Base-by-base conservation (phyloP, 2,888 invertebrate species). In the Scaptomyza cyrtandrae region DNA sequence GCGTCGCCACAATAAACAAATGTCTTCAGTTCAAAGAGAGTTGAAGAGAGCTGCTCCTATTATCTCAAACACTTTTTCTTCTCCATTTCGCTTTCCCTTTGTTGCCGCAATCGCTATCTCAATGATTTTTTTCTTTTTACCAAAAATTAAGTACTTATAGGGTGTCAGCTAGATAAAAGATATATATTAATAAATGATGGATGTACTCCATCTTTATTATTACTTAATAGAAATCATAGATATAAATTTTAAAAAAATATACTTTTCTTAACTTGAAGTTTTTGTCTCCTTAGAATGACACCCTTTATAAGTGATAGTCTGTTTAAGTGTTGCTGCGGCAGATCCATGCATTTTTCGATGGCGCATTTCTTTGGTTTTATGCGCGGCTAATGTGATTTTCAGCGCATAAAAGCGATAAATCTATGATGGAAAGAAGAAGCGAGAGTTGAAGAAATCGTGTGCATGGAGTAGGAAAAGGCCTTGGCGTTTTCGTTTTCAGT, bases 381-480 rank as follows among this genome's bases (percentile, higher is more conserved):
- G 84, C 73, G 65, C 58, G 73, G 66, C 88, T 88, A 86, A 82
- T 88, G 82, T 88, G 88, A 82, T 82, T 86, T 88, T 35, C 80
- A 83, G 77, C 86, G 88, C 73, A 86, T 88, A 83, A 88, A 88
- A 83, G 68, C 82, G 84, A 82, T 82, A 82, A 82, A 82, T 82
- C 88, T 80, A 73, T 59, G 77, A 62, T 44, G 45, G 44, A 33
- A 16, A 44, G 52, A 43, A 14, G 75, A 16, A 16, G 24, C 11
- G 24, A 3, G 27, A 45, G 6, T 31, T 27, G 29, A 10, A 4
- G 37, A 6, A 11, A 27, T 27, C 27, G 19, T 13, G 11, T n/a
- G 9, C 7, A 7, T 13, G 14, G 27, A 46, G 45, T 5, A 14
- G 24, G 44, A 24, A 16, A 48, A 29, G 46, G 54, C 19, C 24